Percentiles rank a stretch among this genome's conserved stretches.
These are phyloP conservation scores for Carollia perspicillata DNA, from an alignment of 2,113 vertebrate genomes.

Conservation along the genomic window DNA sequence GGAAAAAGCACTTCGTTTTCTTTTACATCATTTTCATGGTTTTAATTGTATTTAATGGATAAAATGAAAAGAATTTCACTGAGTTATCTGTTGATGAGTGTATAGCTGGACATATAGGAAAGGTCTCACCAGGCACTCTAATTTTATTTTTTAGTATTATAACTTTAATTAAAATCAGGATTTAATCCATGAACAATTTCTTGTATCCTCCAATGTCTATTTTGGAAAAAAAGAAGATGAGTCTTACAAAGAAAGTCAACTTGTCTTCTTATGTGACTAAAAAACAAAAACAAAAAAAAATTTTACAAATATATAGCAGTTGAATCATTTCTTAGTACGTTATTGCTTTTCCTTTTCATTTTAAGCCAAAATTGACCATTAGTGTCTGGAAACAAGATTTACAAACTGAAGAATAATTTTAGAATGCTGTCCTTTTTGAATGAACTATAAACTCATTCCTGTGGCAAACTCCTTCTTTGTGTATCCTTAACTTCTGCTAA, in stretches of 20 bases:
- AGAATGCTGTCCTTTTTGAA: not conserved
- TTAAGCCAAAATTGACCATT: not conserved
- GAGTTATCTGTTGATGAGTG: not conserved
- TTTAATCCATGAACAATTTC: conserved; percentile 12
- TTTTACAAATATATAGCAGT: not conserved
- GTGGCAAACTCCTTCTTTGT: not conserved
- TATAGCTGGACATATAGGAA: not conserved
- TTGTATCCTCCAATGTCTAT: not conserved
- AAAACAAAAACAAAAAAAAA: not conserved
- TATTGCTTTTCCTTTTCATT: not conserved
- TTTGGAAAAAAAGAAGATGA: conserved; percentile 24
- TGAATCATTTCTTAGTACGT: not conserved
- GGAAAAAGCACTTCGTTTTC: not conserved
- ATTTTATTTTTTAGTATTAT: conserved; percentile 26
- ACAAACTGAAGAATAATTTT: not conserved
- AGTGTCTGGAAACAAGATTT: conserved; percentile 5
- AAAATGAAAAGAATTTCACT: conserved; percentile 5
- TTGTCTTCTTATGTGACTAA: not conserved
- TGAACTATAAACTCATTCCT: not conserved
- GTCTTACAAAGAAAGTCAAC: not conserved
- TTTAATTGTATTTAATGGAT: not conserved
- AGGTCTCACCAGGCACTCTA: not conserved
- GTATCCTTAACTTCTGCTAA: not conserved
- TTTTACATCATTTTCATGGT: not conserved
- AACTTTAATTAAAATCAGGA: conserved; percentile 21